Conservation (phyloP, 2,113 vertebrate species). For the Parotia lawesii region DNA sequence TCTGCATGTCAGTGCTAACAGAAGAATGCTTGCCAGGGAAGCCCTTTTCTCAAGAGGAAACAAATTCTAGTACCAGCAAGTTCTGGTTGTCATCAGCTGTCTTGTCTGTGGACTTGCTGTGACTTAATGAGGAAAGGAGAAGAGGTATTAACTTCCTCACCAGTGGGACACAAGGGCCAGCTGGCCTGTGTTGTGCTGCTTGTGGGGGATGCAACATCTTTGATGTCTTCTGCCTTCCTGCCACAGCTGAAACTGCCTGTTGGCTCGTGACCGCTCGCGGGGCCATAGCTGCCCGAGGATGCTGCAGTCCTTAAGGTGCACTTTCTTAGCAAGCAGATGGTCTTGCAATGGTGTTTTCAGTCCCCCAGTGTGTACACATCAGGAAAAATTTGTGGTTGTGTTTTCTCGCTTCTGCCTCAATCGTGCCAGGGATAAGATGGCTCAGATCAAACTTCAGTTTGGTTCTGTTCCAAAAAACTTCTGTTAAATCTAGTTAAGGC, state of each 20-base stretch:
- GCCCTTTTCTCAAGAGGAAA: background rate
- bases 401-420: background rate
- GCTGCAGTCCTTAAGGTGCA: background rate
- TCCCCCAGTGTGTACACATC: background rate
- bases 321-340: background rate
- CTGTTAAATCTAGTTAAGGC: background rate
- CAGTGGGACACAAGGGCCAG: background rate
- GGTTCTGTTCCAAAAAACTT: background rate
- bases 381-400: background rate
- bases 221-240: background rate
- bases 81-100: constrained; percentile 2
- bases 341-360: background rate
- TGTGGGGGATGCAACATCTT: background rate
- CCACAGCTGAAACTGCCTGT: background rate
- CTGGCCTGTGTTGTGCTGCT: background rate
- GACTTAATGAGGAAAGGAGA: background rate
- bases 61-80: background rate
- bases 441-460: background rate
- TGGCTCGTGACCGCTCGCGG: accelerated
- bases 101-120: background rate
- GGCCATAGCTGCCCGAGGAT: accelerated
- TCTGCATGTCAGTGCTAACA: background rate
- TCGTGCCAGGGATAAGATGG: background rate
- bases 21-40: background rate
- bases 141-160: background rate